Conservation (phyloP, 2,113 vertebrate species). For the Periophthalmodon schlosseri region DNA sequence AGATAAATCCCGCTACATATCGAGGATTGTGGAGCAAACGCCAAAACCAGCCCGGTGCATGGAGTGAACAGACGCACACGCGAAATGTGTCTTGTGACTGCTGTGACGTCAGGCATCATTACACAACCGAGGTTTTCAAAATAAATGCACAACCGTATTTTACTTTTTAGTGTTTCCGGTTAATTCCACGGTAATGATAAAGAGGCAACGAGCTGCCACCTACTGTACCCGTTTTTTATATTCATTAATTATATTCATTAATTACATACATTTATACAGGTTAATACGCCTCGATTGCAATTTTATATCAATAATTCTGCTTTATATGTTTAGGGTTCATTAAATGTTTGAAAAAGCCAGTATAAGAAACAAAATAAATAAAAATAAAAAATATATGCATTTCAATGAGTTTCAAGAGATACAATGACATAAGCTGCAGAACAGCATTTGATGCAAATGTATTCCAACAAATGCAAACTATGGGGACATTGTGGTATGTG, state of each 20-base stretch:
- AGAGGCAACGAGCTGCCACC: not conserved
- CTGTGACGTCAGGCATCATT: slow-evolving; percentile 72
- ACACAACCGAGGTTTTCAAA: slow-evolving; percentile 60
- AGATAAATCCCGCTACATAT: slow-evolving; percentile 7
- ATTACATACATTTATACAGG: not conserved
- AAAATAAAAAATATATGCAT: too few species aligned
- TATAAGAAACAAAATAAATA: too few species aligned
- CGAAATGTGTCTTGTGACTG: slow-evolving; percentile 73
- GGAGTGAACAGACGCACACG: slow-evolving; percentile 12
- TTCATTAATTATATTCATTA: not conserved
- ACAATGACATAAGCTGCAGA: too few species aligned
- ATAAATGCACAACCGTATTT: slow-evolving; percentile 46
- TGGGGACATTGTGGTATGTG: too few species aligned
- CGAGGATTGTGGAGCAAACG: not conserved
- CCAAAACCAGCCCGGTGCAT: not conserved
- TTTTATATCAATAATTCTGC: not conserved
- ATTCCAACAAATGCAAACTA: not conserved
- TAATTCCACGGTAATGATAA: not conserved
- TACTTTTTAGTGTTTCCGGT: not conserved
- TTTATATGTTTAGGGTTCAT: not conserved
- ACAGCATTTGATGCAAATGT: not conserved
- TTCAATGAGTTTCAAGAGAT: too few species aligned
- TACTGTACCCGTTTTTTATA: not conserved
- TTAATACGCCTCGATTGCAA: too few species aligned
- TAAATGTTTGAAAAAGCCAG: not conserved